These are phyloP conservation scores for Eciton burchellii DNA, from an alignment of 1,140 invertebrate species.

Conservation along the genomic window DNA sequence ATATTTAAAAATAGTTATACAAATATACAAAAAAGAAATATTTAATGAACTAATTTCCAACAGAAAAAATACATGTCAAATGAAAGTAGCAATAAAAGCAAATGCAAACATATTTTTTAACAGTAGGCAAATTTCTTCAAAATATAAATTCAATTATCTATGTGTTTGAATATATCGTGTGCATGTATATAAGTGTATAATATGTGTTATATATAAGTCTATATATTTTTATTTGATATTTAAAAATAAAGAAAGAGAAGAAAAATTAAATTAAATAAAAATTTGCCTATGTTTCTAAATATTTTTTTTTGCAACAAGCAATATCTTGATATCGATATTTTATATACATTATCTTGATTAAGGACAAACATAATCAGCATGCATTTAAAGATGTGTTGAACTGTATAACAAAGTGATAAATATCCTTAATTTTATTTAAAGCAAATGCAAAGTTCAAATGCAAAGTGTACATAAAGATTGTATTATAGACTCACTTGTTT, in stretches of 20 bases:
- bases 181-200: not conserved
- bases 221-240: not conserved
- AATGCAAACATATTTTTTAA: slow-evolving; percentile 41
- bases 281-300: slow-evolving; percentile 24
- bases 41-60: slow-evolving; percentile 25
- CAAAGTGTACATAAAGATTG: slow-evolving; percentile 68
- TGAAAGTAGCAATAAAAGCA: slow-evolving; percentile 50
- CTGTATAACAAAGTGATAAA: not conserved
- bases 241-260: slow-evolving; percentile 2
- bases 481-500: slow-evolving; percentile 77
- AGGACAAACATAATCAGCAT: slow-evolving; percentile 27
- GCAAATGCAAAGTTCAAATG: slow-evolving; percentile 66
- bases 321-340: slow-evolving; percentile 29
- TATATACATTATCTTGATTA: slow-evolving; percentile 28
- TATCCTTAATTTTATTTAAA: slow-evolving; percentile 38
- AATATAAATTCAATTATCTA: slow-evolving; percentile 2
- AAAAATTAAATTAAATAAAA: slow-evolving; percentile 17
- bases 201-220: not conserved
- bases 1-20: not conserved
- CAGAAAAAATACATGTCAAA: slow-evolving; percentile 25
- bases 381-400: slow-evolving; percentile 29
- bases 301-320: slow-evolving; percentile 12
- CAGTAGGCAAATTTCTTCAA: slow-evolving; percentile 23
- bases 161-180: slow-evolving; percentile 2
- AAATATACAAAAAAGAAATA: not conserved